Base-by-base conservation (phyloP, 2,113 vertebrate species). In the Phainopepla nitens region DNA sequence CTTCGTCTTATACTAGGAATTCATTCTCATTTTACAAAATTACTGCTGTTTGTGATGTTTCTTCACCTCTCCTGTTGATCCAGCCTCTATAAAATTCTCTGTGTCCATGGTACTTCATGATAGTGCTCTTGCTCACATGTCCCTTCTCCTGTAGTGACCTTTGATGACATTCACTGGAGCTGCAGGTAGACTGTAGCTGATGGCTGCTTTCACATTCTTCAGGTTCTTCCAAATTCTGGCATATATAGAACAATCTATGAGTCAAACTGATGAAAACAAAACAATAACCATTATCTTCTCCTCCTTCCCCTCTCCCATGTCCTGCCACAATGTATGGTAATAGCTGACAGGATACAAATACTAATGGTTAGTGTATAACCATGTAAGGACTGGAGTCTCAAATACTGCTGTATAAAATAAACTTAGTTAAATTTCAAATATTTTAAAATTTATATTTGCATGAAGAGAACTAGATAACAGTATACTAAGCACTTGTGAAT, bases 221-320 rank as follows among this genome's bases (percentile, higher is more conserved):
- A 50, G 9, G 53, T 70, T 93, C 47, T 78, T 90, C n/a, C 28
- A 27, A 33, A 44, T 70, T 73, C 25, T 71, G 16, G 11, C 33
- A 29, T 31, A 22, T 60, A 6, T 18, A 54, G 69, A 85, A 20
- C 16, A 18, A 75, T 24, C 4, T 49, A 0, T 51, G 12, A 24
- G 42, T 73, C 36, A 85, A 58, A 66, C 13, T 41, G 57, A 23
- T 75, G 33, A 75, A 77, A 90, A 58, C 13, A 71, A 44, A 57
- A n/a, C 24, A 42, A 13, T 31, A 82, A 31, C 16, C 17, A 13
- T 64, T n/a, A 41, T 44, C 10, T 44, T 57, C 28, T 64, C 27
- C 15, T 29, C 5, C 0, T 70, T 88, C 28, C 21, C 2, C 18
- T 57, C 7, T 73, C 56, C 36, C 13, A 22, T 3, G 1, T 20